Conservation (phyloP, 2,888 invertebrate species). For the Leptopilina drosophilae region DNA sequence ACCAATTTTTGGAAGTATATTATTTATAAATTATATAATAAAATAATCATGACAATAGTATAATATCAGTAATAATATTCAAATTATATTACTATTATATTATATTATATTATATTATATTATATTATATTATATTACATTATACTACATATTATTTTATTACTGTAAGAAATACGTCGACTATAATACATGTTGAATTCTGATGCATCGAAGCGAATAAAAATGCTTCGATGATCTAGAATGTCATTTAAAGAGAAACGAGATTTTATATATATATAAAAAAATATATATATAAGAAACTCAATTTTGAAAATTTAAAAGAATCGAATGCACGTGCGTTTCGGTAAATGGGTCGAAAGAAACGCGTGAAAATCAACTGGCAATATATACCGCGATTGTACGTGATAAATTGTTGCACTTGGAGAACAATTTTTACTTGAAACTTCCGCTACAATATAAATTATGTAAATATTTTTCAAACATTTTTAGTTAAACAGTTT, state of each 20-base stretch:
- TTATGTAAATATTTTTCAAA: neutral
- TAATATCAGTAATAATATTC: too few species aligned
- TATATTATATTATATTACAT: too few species aligned
- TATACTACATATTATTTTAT: neutral
- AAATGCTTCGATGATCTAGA: neutral
- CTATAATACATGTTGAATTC: neutral
- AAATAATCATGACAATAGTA: too few species aligned
- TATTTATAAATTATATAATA: too few species aligned
- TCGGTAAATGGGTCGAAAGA: constrained; percentile 12
- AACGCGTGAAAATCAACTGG: constrained; percentile 12
- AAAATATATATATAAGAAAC: neutral
- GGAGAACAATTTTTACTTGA: constrained; percentile 5
- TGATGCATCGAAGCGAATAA: neutral
- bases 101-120: too few species aligned
- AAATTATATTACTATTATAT: too few species aligned
- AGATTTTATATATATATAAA: neutral
- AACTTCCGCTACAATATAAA: neutral
- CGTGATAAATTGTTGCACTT: constrained; percentile 25
- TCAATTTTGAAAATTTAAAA: constrained; percentile 26
- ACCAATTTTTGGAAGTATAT: too few species aligned
- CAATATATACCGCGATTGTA: neutral
- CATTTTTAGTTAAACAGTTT: constrained; percentile 7
- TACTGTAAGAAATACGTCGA: neutral
- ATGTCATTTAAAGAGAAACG: neutral
- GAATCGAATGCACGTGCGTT: constrained; percentile 31